phyloP scores from a whole-genome alignment of 30 jellyfish, hydroid and myxozoan species.

The Cassiopea xamachana region DNA sequence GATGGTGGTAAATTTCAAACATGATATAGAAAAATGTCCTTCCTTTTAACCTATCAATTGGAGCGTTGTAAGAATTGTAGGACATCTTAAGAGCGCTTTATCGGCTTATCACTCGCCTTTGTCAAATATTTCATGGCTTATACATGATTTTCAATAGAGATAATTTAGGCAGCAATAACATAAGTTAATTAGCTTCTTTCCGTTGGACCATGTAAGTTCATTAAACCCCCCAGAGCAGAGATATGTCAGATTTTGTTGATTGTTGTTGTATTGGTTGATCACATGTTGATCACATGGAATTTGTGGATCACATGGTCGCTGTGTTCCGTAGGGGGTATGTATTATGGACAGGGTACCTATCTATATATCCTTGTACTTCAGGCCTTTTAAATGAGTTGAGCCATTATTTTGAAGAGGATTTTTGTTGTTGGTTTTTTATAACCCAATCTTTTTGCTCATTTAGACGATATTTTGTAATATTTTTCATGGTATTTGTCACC shows the following conservation, averaged over 20 bases:
- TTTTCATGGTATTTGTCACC: too few relatives aligned
- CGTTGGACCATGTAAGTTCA: not conserved
- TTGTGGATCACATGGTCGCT: not conserved
- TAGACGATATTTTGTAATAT: too few relatives aligned
- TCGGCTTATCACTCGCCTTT: not conserved
- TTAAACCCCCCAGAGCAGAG: not conserved
- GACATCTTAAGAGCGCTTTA: not conserved
- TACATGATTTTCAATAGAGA: not conserved
- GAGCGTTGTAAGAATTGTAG: not conserved
- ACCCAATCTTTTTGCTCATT: too few relatives aligned
- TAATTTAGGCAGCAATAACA: not conserved
- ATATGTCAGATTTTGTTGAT: not conserved
- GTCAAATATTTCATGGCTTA: not conserved
- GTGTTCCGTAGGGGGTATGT: not conserved
- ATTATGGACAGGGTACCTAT: not conserved
- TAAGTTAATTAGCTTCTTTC: not conserved
- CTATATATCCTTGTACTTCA: not conserved
- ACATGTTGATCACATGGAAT: not conserved
- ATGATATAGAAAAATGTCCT: not conserved
- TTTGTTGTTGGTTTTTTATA: too few relatives aligned
- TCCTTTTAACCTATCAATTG: conserved; percentile 9
- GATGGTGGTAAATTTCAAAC: conserved; percentile 31
- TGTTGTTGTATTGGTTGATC: too few relatives aligned
- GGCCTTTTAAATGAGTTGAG: too few relatives aligned
- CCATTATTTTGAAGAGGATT: too few relatives aligned